Conservation (phyloP, 2,113 vertebrate genomes). For the Stictonetta naevosa region DNA sequence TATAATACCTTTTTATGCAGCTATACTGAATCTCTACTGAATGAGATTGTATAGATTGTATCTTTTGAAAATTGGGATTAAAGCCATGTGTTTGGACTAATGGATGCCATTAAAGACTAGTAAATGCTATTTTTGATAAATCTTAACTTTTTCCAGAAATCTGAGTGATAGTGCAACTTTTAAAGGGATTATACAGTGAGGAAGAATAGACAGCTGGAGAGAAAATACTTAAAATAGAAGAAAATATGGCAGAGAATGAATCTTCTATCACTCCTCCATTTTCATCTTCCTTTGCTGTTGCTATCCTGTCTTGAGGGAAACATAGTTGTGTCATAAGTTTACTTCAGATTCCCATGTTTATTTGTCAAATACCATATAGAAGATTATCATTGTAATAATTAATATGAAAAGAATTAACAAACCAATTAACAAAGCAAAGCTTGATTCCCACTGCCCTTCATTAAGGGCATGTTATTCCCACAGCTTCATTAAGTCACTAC, state of each 20-base stretch:
- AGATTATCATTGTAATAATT: neutral
- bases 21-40: neutral
- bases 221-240: neutral
- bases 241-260: too few relatives aligned
- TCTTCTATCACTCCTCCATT: neutral
- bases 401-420: neutral
- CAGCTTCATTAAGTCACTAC: neutral
- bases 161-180: neutral
- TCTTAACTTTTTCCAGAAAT: neutral
- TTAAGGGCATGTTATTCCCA: too few relatives aligned
- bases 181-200: neutral
- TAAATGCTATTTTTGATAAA: neutral
- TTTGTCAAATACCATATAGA: neutral
- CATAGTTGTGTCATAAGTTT: neutral
- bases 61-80: neutral
- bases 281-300: neutral
- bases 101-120: neutral
- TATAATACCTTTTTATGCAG: rapidly evolving
- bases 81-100: neutral
- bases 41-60: neutral
- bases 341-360: neutral
- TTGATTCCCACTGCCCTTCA: too few relatives aligned
- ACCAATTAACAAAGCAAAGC: neutral
- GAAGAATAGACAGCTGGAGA: neutral
- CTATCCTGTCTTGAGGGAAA: neutral